Conservation (phyloP, 1,140 invertebrate genomes). For the Cotesia glomerata region DNA sequence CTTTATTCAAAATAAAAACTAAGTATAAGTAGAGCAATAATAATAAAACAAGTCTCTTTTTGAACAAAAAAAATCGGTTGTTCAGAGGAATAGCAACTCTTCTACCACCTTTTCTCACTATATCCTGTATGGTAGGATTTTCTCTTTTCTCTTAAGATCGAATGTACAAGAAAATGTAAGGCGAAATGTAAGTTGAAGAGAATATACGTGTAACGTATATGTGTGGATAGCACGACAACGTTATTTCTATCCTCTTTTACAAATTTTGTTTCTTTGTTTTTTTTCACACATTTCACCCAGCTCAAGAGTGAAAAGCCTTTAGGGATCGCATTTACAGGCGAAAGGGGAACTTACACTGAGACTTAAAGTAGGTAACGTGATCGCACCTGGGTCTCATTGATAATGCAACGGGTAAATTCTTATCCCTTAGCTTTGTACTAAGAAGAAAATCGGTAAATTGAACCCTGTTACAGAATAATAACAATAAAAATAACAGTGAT, state of each 20-base stretch:
- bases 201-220: background rate
- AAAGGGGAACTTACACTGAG: slow-evolving; percentile 15
- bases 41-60: background rate
- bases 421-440: background rate
- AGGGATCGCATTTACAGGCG: slow-evolving; percentile 27
- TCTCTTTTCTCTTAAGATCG: slow-evolving; percentile 6
- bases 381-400: slow-evolving; percentile 25
- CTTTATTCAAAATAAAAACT: background rate
- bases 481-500: too few relatives aligned
- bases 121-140: slow-evolving; percentile 2
- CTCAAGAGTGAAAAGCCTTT: slow-evolving; percentile 3
- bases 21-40: background rate
- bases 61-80: background rate
- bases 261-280: background rate
- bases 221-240: background rate
- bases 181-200: background rate
- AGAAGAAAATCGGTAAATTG: too few relatives aligned
- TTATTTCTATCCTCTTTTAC: background rate
- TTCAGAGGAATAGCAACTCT: background rate
- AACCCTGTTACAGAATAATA: too few relatives aligned
- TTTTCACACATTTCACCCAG: background rate
- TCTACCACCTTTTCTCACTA: background rate
- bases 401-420: slow-evolving; percentile 22
- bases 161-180: slow-evolving; percentile 16
- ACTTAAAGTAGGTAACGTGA: slow-evolving; percentile 23